Conservation (phyloP, 1,140 invertebrate genomes). For the Arion vulgaris region DNA sequence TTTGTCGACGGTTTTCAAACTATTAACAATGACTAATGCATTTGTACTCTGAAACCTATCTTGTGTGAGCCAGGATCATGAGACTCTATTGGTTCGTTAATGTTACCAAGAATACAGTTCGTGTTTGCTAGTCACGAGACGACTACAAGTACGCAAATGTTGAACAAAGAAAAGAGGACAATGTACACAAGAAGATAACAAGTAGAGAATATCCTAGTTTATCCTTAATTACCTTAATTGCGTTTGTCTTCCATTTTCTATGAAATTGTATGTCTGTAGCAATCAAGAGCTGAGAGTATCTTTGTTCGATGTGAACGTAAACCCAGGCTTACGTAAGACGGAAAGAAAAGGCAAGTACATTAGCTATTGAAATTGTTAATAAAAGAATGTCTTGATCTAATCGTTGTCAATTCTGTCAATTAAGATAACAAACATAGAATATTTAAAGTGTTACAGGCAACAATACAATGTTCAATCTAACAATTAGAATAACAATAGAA, state of each 20-base stretch:
- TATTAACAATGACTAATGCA: slow-evolving; percentile 1
- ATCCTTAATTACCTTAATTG: slow-evolving; percentile 10
- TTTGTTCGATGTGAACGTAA: background rate
- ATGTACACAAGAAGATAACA: background rate
- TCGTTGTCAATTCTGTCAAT: too few species aligned
- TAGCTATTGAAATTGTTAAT: background rate
- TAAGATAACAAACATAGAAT: too few species aligned
- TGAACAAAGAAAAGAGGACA: background rate
- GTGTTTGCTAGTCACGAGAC: background rate
- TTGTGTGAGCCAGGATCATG: background rate
- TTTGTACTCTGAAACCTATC: background rate
- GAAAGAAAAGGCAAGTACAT: background rate
- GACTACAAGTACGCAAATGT: background rate
- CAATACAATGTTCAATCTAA: too few species aligned
- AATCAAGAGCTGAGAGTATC: background rate
- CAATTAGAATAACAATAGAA: too few species aligned
- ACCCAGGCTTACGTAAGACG: background rate
- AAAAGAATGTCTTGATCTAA: too few species aligned
- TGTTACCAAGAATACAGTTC: background rate
- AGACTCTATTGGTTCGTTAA: background rate
- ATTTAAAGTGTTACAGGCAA: too few species aligned
- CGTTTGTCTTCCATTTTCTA: background rate
- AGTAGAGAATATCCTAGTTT: background rate
- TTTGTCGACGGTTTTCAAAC: background rate
- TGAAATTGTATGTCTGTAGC: background rate